Percentiles rank a stretch among this genome's conserved stretches.
Evolutionary conservation across 37 sponge, comb jelly and placozoan species (phyloP).

Genomic region (Eunapius fragilis): DNA sequence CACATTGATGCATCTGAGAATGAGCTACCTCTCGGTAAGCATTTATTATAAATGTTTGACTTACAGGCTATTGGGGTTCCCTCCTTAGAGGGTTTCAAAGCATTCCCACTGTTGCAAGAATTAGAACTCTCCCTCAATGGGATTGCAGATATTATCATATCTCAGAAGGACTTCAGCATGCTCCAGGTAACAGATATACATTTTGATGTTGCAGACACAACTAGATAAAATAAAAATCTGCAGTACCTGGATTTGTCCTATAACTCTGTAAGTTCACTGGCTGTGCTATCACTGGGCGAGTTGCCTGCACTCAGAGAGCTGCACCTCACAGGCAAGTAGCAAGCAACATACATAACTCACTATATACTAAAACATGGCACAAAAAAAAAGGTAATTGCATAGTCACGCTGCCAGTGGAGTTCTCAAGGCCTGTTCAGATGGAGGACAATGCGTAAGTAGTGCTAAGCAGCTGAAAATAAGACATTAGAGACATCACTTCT

Average conservation of each 20-base stretch:
- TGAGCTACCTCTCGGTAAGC: slow-evolving; percentile 66
- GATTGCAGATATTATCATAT: slow-evolving; percentile 34
- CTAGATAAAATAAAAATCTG: neutral
- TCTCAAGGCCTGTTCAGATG: slow-evolving; percentile 56
- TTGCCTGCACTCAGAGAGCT: slow-evolving; percentile 74
- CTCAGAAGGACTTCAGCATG: slow-evolving; percentile 5
- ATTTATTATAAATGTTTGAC: neutral
- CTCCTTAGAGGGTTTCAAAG: slow-evolving; percentile 56
- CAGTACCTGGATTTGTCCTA: slow-evolving; percentile 77
- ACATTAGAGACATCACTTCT: neutral
- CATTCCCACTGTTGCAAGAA: slow-evolving; percentile 55
- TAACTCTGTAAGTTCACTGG: slow-evolving; percentile 57
- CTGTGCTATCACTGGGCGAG: slow-evolving; percentile 60
- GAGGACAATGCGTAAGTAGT: neutral
- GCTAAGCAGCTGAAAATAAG: neutral
- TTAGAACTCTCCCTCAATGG: slow-evolving; percentile 69
- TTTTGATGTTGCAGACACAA: neutral
- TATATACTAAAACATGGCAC: neutral
- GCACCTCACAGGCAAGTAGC: slow-evolving; percentile 70
- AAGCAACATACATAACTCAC: too few relatives aligned
- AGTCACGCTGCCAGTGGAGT: slow-evolving; percentile 67
- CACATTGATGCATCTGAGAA: slow-evolving; percentile 75
- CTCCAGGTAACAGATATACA: slow-evolving; percentile 23
- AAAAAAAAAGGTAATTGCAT: slow-evolving; percentile 59
- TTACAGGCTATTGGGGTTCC: neutral